Evolutionary conservation across 2,888 invertebrate species (phyloP).

Genomic region (Poecilus cupreus): DNA sequence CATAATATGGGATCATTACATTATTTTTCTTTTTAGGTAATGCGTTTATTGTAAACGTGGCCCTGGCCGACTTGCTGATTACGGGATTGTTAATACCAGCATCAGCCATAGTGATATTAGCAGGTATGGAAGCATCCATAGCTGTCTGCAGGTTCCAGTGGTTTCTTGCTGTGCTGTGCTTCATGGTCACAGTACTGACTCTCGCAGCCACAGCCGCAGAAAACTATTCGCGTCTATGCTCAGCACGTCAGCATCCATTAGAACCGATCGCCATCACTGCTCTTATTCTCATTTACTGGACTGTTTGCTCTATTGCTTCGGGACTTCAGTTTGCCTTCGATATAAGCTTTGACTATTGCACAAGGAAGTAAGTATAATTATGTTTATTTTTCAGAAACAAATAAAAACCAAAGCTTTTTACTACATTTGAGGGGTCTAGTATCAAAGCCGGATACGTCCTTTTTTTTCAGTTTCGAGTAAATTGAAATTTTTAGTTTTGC

Average conservation of each 20-base stretch:
- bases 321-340: conserved; percentile 78
- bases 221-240: conserved; percentile 79
- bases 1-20: neutral
- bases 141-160: conserved; percentile 81
- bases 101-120: conserved; percentile 81
- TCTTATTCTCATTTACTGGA: conserved; percentile 76
- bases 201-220: conserved; percentile 80
- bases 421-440: too few species aligned
- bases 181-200: conserved; percentile 79
- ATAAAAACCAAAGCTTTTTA: too few species aligned
- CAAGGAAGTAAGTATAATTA: conserved; percentile 71
- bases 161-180: conserved; percentile 80
- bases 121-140: conserved; percentile 76
- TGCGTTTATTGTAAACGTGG: conserved; percentile 82
- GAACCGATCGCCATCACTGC: conserved; percentile 73
- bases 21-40: conserved; percentile 75
- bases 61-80: conserved; percentile 82
- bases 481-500: too few species aligned
- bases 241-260: conserved; percentile 66
- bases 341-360: conserved; percentile 82
- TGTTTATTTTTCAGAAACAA: too few species aligned
- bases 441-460: too few species aligned
- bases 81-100: conserved; percentile 82
- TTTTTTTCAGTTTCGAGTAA: too few species aligned
- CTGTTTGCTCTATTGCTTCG: conserved; percentile 75